Base-by-base conservation (phyloP, 2,888 invertebrate genomes). In the Willowsia nigromaculata region DNA sequence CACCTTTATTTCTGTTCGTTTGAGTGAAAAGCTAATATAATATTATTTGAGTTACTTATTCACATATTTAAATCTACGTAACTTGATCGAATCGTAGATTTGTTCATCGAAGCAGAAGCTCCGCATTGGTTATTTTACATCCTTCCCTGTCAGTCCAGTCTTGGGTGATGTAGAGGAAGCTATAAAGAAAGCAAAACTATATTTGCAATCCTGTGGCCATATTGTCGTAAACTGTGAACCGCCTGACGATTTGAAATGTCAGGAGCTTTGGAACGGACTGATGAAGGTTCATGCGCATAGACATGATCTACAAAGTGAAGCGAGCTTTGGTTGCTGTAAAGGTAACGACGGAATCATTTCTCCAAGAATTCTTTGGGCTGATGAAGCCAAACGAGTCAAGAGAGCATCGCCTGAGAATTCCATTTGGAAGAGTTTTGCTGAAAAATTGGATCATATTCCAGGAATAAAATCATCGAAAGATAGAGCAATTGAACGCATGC, bases 61-160 rank as follows among this genome's bases (percentile, higher is more conserved):
- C n/a, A n/a, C n/a, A n/a, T n/a, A n/a, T n/a, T n/a, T n/a, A n/a
- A n/a, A n/a, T n/a, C n/a, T n/a, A n/a, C n/a, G n/a, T n/a, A n/a
- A n/a, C n/a, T n/a, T n/a, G n/a, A 22, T 43, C 5, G 3, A 1
- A 11, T 84, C 47, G 0, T 27, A 90, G 90, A 56, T 88, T 33
- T 88, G 84, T 62, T 76, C 80, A 15, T 90, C 90, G 9, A 89
- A 85, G 50, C 90, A 89, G 56, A 90, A 89, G 22, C 85, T 89
- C 18, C 86, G 90, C 15, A 89, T 90, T 25, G 90, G 90, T 13
- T 91, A 80, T n/a, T 89, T 91, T 33, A 68, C 85, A 9, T 78
- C 76, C 0, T 43, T 90, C 11, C 53, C 78, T 0, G 56, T 33
- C 0, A 81, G 83, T 27, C 86, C 90, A n/a, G 81, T 88, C n/a